phyloP scores from a whole-genome alignment of 2,888 invertebrate genomes.

The Spilarctia lutea region DNA sequence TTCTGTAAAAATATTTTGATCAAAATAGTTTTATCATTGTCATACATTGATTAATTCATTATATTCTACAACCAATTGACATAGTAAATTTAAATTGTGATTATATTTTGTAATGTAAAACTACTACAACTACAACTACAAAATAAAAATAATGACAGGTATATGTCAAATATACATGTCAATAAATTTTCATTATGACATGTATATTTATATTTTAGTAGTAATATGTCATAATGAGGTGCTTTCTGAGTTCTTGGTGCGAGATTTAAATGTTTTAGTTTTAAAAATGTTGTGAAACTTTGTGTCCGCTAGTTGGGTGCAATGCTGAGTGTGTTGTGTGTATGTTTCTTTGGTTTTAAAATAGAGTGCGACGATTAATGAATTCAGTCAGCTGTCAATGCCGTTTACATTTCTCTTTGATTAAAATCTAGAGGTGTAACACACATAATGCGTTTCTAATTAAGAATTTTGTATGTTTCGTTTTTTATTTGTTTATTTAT shows the following conservation, averaged over 20 bases:
- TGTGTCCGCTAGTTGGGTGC: neutral
- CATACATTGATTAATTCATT: conserved; percentile 10
- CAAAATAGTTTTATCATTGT: conserved; percentile 31
- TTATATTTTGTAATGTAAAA: neutral
- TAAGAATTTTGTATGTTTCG: neutral
- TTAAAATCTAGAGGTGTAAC: neutral
- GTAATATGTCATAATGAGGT: conserved; percentile 51
- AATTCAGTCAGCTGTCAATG: neutral
- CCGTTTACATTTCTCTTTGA: neutral
- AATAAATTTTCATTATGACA: neutral
- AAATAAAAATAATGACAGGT: neutral
- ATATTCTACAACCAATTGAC: conserved; percentile 10
- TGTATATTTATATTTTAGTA: conserved; percentile 16
- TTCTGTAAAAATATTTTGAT: conserved; percentile 39
- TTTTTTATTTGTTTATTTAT: neutral
- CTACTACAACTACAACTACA: conserved; percentile 11
- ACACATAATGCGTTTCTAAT: neutral
- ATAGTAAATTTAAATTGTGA: conserved; percentile 6
- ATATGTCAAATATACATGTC: neutral
- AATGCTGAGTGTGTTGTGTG: neutral
- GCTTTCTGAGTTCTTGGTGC: conserved; percentile 65
- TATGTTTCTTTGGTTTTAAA: neutral
- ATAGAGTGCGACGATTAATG: neutral
- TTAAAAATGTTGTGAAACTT: neutral
- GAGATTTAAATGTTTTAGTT: conserved; percentile 35